These are phyloP conservation scores for Cossypha dichroa DNA, from an alignment of 2,797 vertebrate species.

Conservation along the genomic window DNA sequence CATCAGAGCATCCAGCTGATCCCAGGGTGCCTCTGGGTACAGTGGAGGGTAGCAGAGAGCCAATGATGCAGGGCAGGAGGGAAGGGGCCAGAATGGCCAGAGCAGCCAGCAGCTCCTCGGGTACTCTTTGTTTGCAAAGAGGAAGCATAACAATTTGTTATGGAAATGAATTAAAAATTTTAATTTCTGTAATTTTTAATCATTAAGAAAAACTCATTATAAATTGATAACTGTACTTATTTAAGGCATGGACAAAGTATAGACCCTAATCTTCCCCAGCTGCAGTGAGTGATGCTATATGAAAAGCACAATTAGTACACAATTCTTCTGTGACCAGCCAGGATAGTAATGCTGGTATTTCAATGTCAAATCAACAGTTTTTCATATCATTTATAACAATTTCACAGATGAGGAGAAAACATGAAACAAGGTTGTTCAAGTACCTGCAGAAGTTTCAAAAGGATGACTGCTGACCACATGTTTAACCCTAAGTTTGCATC, in stretches of 20 bases:
- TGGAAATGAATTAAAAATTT: not conserved
- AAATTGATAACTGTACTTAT: not conserved
- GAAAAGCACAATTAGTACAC: not conserved
- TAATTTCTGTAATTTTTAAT: not conserved
- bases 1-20: not conserved
- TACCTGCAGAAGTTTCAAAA: not conserved
- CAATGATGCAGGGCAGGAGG: not conserved
- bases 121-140: not conserved
- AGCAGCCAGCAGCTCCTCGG: rapidly evolving
- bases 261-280: not conserved
- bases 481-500: no score
- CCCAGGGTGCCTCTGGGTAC: no score
- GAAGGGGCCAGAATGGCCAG: not conserved
- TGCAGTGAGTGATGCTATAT: not conserved
- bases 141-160: not conserved
- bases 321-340: not conserved
- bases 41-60: rapidly evolving
- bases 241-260: not conserved
- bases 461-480: not conserved
- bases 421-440: not conserved
- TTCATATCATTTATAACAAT: not conserved
- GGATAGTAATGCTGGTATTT: not conserved
- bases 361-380: not conserved
- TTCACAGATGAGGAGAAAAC: not conserved
- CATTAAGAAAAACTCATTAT: not conserved